Conservation (phyloP, 2,797 vertebrate genomes). For the Pseudotriccus pelzelni region DNA sequence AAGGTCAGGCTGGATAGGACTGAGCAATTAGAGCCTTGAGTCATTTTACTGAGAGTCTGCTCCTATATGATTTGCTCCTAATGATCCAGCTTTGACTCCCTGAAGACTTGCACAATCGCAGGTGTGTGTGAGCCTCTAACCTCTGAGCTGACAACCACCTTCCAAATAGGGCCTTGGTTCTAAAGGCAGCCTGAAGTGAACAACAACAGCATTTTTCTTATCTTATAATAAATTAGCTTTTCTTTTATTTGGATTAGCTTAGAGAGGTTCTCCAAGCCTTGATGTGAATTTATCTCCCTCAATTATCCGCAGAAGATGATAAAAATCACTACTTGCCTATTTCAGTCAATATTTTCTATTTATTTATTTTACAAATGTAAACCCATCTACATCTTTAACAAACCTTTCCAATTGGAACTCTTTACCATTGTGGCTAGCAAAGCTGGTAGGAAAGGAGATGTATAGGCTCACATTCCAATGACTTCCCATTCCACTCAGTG, state of each 20-base stretch:
- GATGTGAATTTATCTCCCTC: background rate
- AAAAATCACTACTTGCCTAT: background rate
- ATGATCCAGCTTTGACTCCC: background rate
- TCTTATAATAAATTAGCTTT: background rate
- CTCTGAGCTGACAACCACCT: background rate
- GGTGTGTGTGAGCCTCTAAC: background rate
- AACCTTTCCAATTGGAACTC: background rate
- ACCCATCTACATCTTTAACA: background rate
- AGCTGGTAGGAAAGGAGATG: background rate
- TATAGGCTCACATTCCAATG: background rate
- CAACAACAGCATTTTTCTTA: background rate
- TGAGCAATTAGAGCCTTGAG: background rate
- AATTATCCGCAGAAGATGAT: background rate
- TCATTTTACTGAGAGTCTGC: background rate
- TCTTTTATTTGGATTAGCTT: background rate
- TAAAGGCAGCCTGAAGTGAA: background rate
- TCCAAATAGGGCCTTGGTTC: background rate
- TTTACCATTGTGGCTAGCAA: background rate
- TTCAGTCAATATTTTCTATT: background rate
- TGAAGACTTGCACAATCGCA: background rate
- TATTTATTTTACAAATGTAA: background rate
- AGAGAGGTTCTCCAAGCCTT: background rate
- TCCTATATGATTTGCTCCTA: background rate
- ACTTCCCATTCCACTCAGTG: background rate
- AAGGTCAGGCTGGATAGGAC: fast-evolving